A percentile compares a stretch with the other conserved stretches of the same genome.
phyloP scores from a whole-genome alignment of 2,888 invertebrate genomes.

The Drosophila infuscata region DNA sequence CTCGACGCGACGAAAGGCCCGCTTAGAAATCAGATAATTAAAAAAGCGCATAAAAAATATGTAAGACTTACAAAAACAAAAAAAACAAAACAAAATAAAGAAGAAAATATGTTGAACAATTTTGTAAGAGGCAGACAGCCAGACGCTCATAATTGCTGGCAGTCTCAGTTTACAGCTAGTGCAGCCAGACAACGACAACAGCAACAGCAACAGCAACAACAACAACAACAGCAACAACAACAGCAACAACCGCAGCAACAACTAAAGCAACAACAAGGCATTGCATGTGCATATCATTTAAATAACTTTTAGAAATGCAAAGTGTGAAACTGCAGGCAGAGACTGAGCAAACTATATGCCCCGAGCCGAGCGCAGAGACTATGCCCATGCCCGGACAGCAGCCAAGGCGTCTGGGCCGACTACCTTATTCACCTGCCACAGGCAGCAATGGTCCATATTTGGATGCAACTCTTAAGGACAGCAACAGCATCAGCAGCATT shows the following conservation, averaged over 20 bases:
- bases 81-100: neutral
- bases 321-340: conserved; percentile 74
- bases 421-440: conserved; percentile 74
- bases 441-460: conserved; percentile 81
- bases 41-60: conserved; percentile 35
- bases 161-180: conserved; percentile 67
- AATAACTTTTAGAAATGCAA: conserved; percentile 72
- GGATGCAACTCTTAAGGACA: conserved; percentile 79
- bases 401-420: conserved; percentile 62
- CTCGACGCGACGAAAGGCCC: conserved; percentile 18
- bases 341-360: conserved; percentile 42
- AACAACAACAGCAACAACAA: conserved; percentile 20
- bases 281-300: conserved; percentile 79
- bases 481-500: conserved; percentile 34
- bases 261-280: conserved; percentile 25
- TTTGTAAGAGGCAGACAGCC: conserved; percentile 72
- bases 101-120: conserved; percentile 43
- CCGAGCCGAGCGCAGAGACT: conserved; percentile 1
- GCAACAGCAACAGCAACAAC: conserved; percentile 26
- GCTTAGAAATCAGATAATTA: conserved; percentile 76
- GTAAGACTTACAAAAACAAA: neutral
- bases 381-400: conserved; percentile 37
- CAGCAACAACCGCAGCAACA: conserved; percentile 32
- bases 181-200: conserved; percentile 53
- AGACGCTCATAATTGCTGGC: conserved; percentile 78